Evolutionary conservation across 2,113 vertebrate species (phyloP), one percentile per base, ranked within the genome.

Genomic region (Trichomycterus rosablanca): DNA sequence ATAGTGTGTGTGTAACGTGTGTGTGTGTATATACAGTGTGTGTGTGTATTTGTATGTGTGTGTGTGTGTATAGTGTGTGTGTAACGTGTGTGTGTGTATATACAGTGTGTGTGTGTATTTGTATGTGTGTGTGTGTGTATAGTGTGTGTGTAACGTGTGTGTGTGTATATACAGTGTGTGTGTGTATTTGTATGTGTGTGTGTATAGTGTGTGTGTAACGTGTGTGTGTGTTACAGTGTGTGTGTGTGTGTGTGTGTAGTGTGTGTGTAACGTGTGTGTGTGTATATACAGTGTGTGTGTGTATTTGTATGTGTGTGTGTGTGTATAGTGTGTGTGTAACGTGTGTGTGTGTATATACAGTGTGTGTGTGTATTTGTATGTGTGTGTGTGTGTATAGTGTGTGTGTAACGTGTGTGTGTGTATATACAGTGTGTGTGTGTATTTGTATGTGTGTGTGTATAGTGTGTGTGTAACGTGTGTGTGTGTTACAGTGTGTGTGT

Each of bases 21-120:
- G 16, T 56, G 19, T 74, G 14, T 18, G n/a, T n/a, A n/a, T n/a
- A n/a, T n/a, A n/a, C n/a, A n/a, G 28, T 44, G 19, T 23, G 19
- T 43, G 20, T 30, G 7, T 34, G 10, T 44, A 20, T n/a, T n/a
- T n/a, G n/a, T n/a, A n/a, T 24, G 28, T 50, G 19, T n/a, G 11
- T 2, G 16, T 40, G 28, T 28, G 4, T 26, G 16, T 56, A 15
- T 74, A n/a, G n/a, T n/a, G n/a, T n/a, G n/a, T n/a, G n/a, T n/a
- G n/a, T n/a, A n/a, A n/a, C n/a, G 14, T 18, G 28, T 44, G 19
- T 23, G 19, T 43, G 20, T 30, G 7, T 34, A 7, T 44, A 20
- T n/a, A n/a, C n/a, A n/a, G n/a, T 24, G 28, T 50, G 19, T n/a
- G 11, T 2, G 16, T 40, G 28, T 28, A 3, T 26, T 9, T 18